phyloP scores from a whole-genome alignment of 2,113 vertebrate species.

The Dromiciops gliroides region DNA sequence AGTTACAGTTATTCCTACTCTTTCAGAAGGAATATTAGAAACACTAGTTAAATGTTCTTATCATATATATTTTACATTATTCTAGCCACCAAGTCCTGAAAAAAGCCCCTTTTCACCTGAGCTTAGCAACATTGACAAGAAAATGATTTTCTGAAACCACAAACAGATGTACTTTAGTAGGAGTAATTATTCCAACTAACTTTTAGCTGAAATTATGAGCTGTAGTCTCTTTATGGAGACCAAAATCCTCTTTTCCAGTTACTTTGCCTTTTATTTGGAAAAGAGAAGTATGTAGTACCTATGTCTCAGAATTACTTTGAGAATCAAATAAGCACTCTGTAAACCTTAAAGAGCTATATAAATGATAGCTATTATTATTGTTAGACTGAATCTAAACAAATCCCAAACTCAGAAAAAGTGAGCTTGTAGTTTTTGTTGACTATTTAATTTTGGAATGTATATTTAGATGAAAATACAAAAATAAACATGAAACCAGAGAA shows the following conservation, averaged over 20 bases:
- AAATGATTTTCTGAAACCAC: neutral
- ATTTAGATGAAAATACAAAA: neutral
- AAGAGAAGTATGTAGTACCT: neutral
- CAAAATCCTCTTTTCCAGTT: neutral
- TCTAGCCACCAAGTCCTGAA: neutral
- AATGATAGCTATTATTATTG: neutral
- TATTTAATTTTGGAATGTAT: constrained; percentile 19
- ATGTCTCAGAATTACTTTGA: neutral
- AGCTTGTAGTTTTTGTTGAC: neutral
- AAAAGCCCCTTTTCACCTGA: neutral
- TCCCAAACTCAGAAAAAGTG: neutral
- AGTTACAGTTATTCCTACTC: neutral
- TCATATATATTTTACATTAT: neutral
- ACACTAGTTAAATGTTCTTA: neutral
- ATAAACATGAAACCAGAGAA: neutral
- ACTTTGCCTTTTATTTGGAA: neutral
- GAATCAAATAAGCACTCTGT: neutral
- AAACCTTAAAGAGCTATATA: neutral
- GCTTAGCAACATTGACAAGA: neutral
- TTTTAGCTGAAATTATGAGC: neutral
- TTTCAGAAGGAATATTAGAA: neutral
- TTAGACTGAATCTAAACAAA: neutral
- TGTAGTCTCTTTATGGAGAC: neutral
- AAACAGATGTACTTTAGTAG: neutral
- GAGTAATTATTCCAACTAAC: neutral